Conservation (phyloP, 2,113 vertebrate species). For the Puma concolor region DNA sequence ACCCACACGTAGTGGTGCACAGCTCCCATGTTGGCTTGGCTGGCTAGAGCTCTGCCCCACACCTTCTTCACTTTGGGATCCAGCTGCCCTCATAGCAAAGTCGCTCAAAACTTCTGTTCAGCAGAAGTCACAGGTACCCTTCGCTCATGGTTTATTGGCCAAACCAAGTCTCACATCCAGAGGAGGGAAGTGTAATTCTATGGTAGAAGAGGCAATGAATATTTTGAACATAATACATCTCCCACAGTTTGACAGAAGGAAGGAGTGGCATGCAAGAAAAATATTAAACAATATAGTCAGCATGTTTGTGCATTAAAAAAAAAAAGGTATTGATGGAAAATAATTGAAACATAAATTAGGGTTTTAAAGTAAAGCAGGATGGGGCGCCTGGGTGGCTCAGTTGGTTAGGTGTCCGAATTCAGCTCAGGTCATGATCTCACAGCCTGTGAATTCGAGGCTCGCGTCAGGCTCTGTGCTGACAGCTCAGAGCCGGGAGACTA, state of each 20-base stretch:
- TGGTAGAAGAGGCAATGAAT: not conserved
- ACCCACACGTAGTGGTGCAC: not conserved
- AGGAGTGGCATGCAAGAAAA: not conserved
- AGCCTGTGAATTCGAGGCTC: no score
- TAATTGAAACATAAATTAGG: not conserved
- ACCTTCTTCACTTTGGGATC: not conserved
- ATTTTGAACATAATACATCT: not conserved
- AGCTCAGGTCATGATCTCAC: no score
- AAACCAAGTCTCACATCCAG: not conserved
- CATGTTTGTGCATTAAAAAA: not conserved
- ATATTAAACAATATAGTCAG: not conserved
- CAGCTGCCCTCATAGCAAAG: not conserved
- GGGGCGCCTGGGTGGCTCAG: no score
- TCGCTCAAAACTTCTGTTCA: not conserved
- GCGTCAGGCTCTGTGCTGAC: no score
- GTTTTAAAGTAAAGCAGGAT: not conserved
- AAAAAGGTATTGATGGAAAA: not conserved
- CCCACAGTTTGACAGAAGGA: not conserved
- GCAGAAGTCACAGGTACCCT: not conserved
- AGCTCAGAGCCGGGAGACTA: no score
- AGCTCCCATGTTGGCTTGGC: not conserved
- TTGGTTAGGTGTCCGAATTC: no score
- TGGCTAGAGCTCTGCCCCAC: not conserved
- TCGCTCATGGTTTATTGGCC: not conserved
- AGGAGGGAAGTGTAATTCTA: not conserved